These are phyloP conservation scores for Madoqua kirkii DNA, from an alignment of 2,113 vertebrate species.

Conservation along the genomic window DNA sequence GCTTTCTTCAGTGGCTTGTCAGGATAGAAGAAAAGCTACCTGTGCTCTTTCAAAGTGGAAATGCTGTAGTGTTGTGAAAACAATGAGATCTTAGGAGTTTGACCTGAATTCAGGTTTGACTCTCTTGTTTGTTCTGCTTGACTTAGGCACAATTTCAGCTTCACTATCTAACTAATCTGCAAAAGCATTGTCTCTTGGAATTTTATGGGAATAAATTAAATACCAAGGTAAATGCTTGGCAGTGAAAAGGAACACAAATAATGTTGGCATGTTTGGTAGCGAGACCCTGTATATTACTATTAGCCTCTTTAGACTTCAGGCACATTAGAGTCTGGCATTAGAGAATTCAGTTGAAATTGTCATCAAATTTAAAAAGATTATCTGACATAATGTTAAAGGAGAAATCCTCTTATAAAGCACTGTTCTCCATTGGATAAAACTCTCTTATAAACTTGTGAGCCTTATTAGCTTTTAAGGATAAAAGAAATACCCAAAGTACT, in stretches of 20 bases:
- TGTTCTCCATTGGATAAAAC: conserved; percentile 14
- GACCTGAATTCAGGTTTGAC: not conserved
- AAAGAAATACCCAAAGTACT: conserved; percentile 48
- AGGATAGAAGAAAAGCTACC: not conserved
- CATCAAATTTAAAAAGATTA: conserved; percentile 6
- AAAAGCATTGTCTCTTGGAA: not conserved
- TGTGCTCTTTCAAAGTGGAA: not conserved
- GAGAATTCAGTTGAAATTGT: not conserved
- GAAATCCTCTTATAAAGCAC: not conserved
- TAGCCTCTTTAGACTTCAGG: not conserved
- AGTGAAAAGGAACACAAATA: not conserved
- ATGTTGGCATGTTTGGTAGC: not conserved
- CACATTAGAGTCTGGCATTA: not conserved
- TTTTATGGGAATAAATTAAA: not conserved
- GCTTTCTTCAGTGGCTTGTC: not conserved
- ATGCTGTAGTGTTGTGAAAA: not conserved
- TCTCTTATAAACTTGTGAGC: conserved; percentile 41
- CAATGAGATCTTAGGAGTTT: not conserved
- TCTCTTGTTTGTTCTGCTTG: not conserved
- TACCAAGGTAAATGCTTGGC: not conserved
- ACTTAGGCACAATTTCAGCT: not conserved
- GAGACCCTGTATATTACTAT: not conserved
- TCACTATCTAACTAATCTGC: not conserved
- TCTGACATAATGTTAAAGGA: conserved; percentile 13
- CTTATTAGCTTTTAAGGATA: conserved; percentile 46